Percentiles rank a stretch among this genome's conserved stretches.
Evolutionary conservation across 2,113 vertebrate genomes (phyloP).

Genomic region (Megaleporinus macrocephalus): DNA sequence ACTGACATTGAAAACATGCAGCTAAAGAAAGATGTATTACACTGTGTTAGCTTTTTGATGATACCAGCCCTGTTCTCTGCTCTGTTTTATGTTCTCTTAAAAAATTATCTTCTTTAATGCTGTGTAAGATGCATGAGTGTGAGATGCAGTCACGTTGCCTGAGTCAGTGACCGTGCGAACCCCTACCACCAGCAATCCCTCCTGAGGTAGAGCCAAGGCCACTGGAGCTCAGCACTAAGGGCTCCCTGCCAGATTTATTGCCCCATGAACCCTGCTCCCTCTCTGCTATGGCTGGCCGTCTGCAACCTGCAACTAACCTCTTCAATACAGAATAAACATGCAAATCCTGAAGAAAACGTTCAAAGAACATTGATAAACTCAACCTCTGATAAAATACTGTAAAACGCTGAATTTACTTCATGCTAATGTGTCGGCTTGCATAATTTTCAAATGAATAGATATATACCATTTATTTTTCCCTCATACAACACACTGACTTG

Average conservation of each 20-base stretch:
- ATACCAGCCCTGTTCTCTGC: neutral
- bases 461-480: too few relatives aligned
- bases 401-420: too few relatives aligned
- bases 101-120: too few relatives aligned
- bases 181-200: neutral
- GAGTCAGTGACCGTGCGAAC: slow-evolving; percentile 37
- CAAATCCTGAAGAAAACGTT: neutral
- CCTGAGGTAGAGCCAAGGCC: slow-evolving; percentile 24
- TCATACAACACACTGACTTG: too few relatives aligned
- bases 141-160: neutral
- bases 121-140: neutral
- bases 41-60: too few relatives aligned
- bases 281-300: neutral
- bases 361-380: neutral
- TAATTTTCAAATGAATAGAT: too few relatives aligned
- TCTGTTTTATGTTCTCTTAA: neutral
- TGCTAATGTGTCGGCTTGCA: too few relatives aligned
- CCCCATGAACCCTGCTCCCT: slow-evolving; percentile 29
- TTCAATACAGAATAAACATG: neutral
- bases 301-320: neutral
- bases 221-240: neutral
- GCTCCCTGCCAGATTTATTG: neutral
- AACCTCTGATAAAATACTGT: too few relatives aligned
- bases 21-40: too few relatives aligned
- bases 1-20: too few relatives aligned